A percentile compares a stretch with the other conserved stretches of the same genome.
These are phyloP conservation scores for Druon quercuslanigerum DNA, from an alignment of 1,140 invertebrate species.

Conservation along the genomic window DNA sequence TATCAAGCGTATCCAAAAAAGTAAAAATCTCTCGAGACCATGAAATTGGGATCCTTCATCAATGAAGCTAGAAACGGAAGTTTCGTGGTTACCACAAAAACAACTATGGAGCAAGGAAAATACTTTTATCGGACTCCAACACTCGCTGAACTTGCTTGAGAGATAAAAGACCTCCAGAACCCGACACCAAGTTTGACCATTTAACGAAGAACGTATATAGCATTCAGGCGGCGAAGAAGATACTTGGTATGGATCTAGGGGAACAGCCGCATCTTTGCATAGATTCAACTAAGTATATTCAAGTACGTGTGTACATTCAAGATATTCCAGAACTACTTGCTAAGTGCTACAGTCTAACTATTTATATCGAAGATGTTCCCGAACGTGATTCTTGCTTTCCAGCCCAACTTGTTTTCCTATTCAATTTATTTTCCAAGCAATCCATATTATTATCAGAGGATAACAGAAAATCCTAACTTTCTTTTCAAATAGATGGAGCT, in stretches of 20 bases:
- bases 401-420: conserved; percentile 14
- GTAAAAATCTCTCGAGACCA: neutral
- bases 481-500: too few relatives aligned
- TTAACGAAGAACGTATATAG: conserved; percentile 54
- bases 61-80: conserved; percentile 41
- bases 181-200: conserved; percentile 63
- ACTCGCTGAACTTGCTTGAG: conserved; percentile 62
- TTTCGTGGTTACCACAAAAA: conserved; percentile 40
- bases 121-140: conserved; percentile 69
- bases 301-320: conserved; percentile 25
- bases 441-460: too few relatives aligned
- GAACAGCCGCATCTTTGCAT: conserved; percentile 27
- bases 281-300: conserved; percentile 19
- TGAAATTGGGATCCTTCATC: conserved; percentile 1
- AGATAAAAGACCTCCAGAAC: conserved; percentile 61
- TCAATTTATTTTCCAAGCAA: neutral
- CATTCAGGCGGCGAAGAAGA: neutral
- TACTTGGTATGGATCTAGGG: conserved; percentile 40
- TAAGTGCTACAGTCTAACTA: conserved; percentile 1
- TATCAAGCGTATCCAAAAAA: neutral
- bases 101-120: conserved; percentile 63
- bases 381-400: neutral
- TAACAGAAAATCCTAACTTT: too few relatives aligned
- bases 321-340: conserved; percentile 29
- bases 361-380: conserved; percentile 2